phyloP scores from a whole-genome alignment of 2,113 vertebrate species.

The Perognathus longimembris region DNA sequence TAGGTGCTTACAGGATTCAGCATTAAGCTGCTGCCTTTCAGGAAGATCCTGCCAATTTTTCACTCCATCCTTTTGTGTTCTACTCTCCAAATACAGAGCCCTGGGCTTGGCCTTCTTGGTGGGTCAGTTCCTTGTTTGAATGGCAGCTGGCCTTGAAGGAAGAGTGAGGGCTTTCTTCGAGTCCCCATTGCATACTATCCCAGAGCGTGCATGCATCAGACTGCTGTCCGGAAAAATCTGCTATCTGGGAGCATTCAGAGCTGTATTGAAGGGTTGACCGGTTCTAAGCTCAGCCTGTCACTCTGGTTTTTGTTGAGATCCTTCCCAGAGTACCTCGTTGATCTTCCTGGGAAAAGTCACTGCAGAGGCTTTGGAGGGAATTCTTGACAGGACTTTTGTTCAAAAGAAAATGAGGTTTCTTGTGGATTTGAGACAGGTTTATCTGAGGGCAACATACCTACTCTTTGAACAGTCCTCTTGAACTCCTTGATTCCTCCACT shows the following conservation, averaged over 20 bases:
- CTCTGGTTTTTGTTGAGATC: not conserved
- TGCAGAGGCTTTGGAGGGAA: conserved; percentile 68
- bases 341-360: conserved; percentile 70
- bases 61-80: conserved; percentile 75
- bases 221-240: not conserved
- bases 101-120: not conserved
- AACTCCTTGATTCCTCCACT: too few relatives aligned
- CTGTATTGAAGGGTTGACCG: not conserved
- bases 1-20: conserved; percentile 65
- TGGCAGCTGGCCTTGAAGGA: conserved; percentile 62
- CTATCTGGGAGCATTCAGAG: conserved; percentile 9
- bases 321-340: not conserved
- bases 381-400: conserved; percentile 55
- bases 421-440: conserved; percentile 37
- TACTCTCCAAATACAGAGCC: conserved; percentile 58
- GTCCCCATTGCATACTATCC: not conserved
- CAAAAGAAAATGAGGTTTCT: conserved; percentile 39
- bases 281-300: conserved; percentile 37
- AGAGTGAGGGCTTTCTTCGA: conserved; percentile 48
- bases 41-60: conserved; percentile 69
- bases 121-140: not conserved
- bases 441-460: too few relatives aligned
- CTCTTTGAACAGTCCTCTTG: too few relatives aligned
- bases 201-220: not conserved
- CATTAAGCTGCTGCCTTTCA: conserved; percentile 68